Evolutionary conservation across 2,888 invertebrate species (phyloP).

Genomic region (Drosophila peninsularis): DNA sequence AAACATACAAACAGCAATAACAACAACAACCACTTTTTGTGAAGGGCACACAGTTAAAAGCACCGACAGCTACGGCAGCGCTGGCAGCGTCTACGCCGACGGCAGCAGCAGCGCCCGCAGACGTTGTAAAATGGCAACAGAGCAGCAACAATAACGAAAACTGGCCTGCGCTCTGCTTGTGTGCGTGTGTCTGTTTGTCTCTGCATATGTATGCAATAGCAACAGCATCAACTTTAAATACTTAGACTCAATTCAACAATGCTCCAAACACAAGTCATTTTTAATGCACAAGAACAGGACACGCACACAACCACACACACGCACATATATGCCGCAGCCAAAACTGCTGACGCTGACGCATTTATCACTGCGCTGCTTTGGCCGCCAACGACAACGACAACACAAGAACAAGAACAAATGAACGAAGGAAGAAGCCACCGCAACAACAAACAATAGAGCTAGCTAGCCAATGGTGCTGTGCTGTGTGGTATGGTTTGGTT

Average conservation of each 20-base stretch:
- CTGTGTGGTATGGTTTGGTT: background rate
- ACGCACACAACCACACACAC: conserved; percentile 9
- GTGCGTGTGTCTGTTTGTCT: background rate
- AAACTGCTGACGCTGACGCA: conserved; percentile 60
- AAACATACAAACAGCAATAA: conserved; percentile 24
- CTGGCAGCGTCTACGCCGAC: conserved; percentile 15
- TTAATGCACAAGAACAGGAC: conserved; percentile 56
- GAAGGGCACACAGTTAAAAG: conserved; percentile 51
- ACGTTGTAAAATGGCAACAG: conserved; percentile 53
- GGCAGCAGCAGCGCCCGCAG: conserved; percentile 37
- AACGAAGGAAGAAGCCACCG: conserved; percentile 48
- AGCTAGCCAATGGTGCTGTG: conserved; percentile 2
- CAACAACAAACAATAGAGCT: conserved; percentile 38
- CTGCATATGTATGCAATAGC: conserved; percentile 8
- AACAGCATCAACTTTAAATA: conserved; percentile 47
- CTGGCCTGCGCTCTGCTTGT: conserved; percentile 27
- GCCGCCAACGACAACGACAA: conserved; percentile 37
- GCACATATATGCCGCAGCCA: conserved; percentile 19
- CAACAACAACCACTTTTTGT: conserved; percentile 34
- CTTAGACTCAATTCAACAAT: conserved; percentile 52
- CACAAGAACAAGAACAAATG: conserved; percentile 25
- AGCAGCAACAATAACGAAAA: conserved; percentile 36
- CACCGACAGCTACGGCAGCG: conserved; percentile 19
- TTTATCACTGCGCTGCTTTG: conserved; percentile 57
- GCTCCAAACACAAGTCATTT: conserved; percentile 57